Evolutionary conservation across 2,113 vertebrate genomes (phyloP).

Genomic region (Protobothrops mucrosquamatus): DNA sequence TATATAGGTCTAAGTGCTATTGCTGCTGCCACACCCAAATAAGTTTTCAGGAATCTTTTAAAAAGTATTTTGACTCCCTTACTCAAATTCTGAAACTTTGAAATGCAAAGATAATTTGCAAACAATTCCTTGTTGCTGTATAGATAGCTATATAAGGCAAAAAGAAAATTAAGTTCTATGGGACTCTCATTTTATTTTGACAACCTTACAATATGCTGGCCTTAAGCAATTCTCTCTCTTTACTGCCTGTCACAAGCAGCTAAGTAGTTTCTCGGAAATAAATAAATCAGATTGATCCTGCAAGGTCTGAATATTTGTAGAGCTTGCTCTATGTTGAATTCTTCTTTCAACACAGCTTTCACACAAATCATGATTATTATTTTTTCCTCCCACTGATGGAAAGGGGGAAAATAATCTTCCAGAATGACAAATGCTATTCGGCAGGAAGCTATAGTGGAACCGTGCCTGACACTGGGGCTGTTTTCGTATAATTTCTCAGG

Average conservation of each 20-base stretch:
- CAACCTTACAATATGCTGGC: background rate
- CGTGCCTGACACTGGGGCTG: background rate
- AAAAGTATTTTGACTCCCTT: background rate
- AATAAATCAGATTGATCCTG: conserved; percentile 12
- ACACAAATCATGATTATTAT: background rate
- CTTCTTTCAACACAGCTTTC: background rate
- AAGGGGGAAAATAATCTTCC: background rate
- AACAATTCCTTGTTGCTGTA: background rate
- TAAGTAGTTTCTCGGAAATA: background rate
- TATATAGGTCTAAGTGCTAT: background rate
- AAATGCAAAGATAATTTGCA: background rate
- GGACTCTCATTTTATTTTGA: background rate
- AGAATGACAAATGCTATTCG: background rate
- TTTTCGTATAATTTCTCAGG: background rate
- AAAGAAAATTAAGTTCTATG: background rate
- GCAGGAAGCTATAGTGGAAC: background rate
- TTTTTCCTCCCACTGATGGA: background rate
- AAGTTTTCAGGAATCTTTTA: background rate
- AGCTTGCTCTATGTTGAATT: background rate
- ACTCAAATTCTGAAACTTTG: background rate
- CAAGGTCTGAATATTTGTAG: conserved; percentile 1
- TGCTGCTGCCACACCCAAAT: background rate
- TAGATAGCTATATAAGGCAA: background rate
- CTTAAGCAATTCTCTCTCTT: background rate
- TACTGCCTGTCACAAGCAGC: background rate